Conservation (phyloP, 2,113 vertebrate genomes). For the Saimiri boliviensis region DNA sequence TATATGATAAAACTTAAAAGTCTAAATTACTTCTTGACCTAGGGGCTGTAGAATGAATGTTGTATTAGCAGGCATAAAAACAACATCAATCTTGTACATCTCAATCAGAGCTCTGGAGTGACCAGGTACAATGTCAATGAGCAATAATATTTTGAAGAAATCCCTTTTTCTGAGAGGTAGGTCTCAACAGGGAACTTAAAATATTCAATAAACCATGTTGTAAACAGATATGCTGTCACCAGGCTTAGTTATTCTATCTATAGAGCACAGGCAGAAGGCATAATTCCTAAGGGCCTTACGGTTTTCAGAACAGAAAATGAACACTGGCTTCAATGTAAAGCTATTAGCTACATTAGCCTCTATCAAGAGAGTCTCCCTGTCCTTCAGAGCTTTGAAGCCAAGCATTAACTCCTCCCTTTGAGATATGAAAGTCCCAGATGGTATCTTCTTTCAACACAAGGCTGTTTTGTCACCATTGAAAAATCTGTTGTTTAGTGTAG, state of each 20-base stretch:
- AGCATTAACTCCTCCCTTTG: neutral
- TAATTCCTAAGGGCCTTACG: neutral
- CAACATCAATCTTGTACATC: neutral
- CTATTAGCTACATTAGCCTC: neutral
- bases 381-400: neutral
- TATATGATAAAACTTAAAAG: neutral
- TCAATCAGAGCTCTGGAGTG: neutral
- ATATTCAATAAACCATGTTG: neutral
- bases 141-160: neutral
- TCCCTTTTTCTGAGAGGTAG: neutral
- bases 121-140: neutral
- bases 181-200: neutral
- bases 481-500: neutral
- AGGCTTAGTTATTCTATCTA: neutral
- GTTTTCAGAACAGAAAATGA: neutral
- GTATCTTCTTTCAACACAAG: neutral
- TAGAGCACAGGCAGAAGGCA: neutral
- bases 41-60: neutral
- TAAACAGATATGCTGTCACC: neutral
- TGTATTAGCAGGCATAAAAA: neutral
- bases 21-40: neutral
- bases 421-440: neutral
- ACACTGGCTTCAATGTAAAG: neutral
- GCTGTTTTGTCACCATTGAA: neutral
- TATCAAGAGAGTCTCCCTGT: neutral